Evolutionary conservation across 2,888 invertebrate species (phyloP), one percentile per base, ranked within the genome.

Genomic region (Drosophila aldrichi): DNA sequence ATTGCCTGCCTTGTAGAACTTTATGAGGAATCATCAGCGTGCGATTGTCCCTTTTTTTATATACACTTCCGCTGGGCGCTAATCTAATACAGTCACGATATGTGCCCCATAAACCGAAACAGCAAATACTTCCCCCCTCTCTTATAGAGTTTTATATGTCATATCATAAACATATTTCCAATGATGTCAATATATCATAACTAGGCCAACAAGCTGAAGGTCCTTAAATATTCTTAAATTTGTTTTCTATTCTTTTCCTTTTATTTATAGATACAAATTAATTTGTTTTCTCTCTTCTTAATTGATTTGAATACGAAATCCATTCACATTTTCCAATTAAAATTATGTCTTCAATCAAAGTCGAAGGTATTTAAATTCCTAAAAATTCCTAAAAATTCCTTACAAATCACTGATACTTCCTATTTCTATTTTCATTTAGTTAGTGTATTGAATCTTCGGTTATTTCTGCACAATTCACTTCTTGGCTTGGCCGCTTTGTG

Each of bases 1-100:
- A 86, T 83, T 86, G 81, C 80, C 70, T 22, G 67, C 52, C 64
- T 56, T 63, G 64, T 65, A 58, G 20, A 65, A 61, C 58, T 77
- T 79, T 77, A 71, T 67, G 75, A 38, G 48, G 14, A 74, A 41
- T 59, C 69, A 48, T 60, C 55, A 70, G 51, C 20, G 59, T 16
- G 64, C 40, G 38, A 52, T 22, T 44, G 70, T 70, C 70, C 61
- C 44, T 57, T 48, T 60, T 60, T 62, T 55, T 10, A 20, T 41
- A 64, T 66, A 56, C 55, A 32, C 57, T 60, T n/a, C n/a, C 14
- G 20, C 44, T 9, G 29, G 38, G 55, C 22, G 43, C 38, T 55
- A 56, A 54, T 54, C 25, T 29, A 25, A 54, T 54, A 0, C 54
- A 18, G 54, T 56, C 56, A 56, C 32, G 56, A 34, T 7, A 43